Evolutionary conservation across 2,113 vertebrate species (phyloP).

Genomic region (Delphinus delphis): DNA sequence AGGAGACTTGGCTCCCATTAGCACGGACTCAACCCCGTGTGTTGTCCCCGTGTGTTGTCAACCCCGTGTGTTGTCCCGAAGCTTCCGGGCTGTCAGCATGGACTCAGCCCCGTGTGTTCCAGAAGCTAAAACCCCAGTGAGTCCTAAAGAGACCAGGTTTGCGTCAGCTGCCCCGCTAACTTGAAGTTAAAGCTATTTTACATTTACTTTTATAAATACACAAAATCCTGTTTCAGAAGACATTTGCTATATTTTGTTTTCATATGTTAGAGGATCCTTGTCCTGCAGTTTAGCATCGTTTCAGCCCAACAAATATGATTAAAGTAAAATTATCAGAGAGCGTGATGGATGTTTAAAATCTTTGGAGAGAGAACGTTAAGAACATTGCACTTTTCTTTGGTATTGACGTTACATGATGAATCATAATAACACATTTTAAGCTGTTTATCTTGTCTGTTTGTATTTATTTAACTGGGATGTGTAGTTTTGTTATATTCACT

Average conservation of each 20-base stretch:
- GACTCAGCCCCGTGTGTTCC: no score
- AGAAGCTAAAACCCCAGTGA: no score
- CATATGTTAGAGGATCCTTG: conserved; percentile 74
- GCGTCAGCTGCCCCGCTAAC: no score
- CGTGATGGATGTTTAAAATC: conserved; percentile 75
- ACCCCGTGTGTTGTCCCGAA: no score
- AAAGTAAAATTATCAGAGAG: conserved; percentile 80
- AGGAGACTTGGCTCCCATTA: no score
- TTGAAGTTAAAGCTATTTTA: background rate
- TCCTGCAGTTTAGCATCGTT: conserved; percentile 67
- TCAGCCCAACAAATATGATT: conserved; percentile 76
- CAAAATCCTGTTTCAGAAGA: conserved; percentile 23
- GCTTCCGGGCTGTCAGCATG: no score
- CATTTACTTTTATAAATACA: background rate
- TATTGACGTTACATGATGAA: conserved; percentile 76
- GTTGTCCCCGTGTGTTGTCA: no score
- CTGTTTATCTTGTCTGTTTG: conserved; percentile 77
- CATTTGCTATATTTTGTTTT: conserved; percentile 53
- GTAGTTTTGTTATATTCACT: conserved; percentile 65
- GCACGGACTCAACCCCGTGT: no score
- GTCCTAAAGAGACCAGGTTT: no score
- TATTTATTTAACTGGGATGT: conserved; percentile 71
- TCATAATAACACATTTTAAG: conserved; percentile 78
- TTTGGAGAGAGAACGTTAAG: conserved; percentile 79
- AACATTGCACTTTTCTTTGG: conserved; percentile 67